Evolutionary conservation across 1,140 invertebrate genomes (phyloP), one percentile per base, ranked within the genome.

Genomic region (Rhyzopertha dominica): DNA sequence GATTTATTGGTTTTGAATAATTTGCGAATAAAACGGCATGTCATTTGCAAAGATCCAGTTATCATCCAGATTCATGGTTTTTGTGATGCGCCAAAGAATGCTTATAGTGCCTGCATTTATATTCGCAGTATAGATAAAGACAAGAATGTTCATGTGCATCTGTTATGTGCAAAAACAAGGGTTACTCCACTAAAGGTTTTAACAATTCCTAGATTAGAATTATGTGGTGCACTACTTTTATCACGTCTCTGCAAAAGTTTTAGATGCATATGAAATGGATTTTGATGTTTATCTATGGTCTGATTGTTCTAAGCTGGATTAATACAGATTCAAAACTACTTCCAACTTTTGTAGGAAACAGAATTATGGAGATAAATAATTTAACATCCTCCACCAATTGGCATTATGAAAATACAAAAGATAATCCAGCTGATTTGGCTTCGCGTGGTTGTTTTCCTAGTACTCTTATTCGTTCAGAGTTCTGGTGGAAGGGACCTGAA

Each of bases 401-500:
- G 63, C 13, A 29, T 9, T 54, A 64, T 43, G 60, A 64, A 9
- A n/a, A 16, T 17, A 41, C 46, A 1, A 19, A 51, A 13, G 29
- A 55, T 4, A 64, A 64, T 38, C 57, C 62, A 3, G 63, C 59
- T 4, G 62, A 65, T 47, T 16, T 54, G 4, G 5, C 58, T 9
- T 58, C 62, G 2, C 20, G 59, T 20, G 62, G 57, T 4, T 23
- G 40, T 7, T 19, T 22, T 10, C 36, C 58, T 5, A 23, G 34
- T 4, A 9, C 50, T 5, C 32, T 56, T 9, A 10, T 20, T 32
- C 7, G 43, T 5, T 41, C 43, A n/a, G 30, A 41, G 7, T 19
- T 44, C 5, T 53, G 53, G 34, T 62, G 56, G 57, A 32, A 37
- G 19, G 37, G 44, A 17, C 40, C 47, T 10, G 14, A 8, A 9